Base-by-base conservation (phyloP, 2,797 vertebrate genomes). In the Chrosomus eos region DNA sequence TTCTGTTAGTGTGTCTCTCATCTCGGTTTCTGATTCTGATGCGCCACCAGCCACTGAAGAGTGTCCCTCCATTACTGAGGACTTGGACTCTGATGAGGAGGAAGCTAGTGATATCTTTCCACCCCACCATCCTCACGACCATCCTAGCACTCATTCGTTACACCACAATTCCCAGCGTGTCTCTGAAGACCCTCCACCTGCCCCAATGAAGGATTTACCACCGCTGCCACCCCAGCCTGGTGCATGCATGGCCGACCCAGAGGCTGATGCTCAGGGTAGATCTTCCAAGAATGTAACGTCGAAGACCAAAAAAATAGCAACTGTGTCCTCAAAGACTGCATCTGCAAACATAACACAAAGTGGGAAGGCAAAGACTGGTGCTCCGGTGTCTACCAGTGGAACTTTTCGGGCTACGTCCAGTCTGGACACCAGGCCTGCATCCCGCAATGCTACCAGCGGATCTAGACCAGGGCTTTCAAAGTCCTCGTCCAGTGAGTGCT, bases 221-320 rank as follows among this genome's bases (percentile, higher is more conserved):
- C 97, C 97, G 0, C 84, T 97, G 62, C 96, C 97, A 0, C 93
- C 96, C 5, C 96, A 96, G 3, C 96, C 96, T 0, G 95, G 96
- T 1, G 94, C 97, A 87, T 98, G 97, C 91, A 98, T 97, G 97
- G 95, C 96, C 0, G 97, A 99, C 88, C 90, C 96, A 0, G 97
- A 97, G 71, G 85, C 91, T 2, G 91, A 97, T 19, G 72, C 86
- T 9, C 90, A 90, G 0, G 33, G 66, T 77, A 94, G 88, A 51
- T 83, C 70, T 13, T 76, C 72, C n/a, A 95, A 91, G 83, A 91
- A 87, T 23, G 88, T 90, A 0, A 64, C 85, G 5, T 18, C 83
- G 26, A 95, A 91, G 28, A 79, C 88, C 77, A 96, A 95, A 91
- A 96, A 91, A 18, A 0, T 89, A 0, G 1, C 84, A 51, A 28